A percentile compares a stretch with the other conserved stretches of the same genome.
phyloP scores from a whole-genome alignment of 1,140 invertebrate species.

The Polypedilum vanderplanki region DNA sequence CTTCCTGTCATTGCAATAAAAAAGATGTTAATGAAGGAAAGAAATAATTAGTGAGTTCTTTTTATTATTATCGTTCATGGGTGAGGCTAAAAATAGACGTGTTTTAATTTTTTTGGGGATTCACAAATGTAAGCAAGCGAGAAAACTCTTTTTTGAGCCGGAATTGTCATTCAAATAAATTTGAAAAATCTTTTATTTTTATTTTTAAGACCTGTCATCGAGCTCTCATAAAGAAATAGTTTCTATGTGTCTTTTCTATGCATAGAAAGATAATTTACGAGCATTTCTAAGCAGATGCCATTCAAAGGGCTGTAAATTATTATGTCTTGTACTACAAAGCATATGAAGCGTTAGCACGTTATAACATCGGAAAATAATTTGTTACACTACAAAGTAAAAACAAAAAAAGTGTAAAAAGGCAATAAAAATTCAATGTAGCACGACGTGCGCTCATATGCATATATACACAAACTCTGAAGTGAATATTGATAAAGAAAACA shows the following conservation, averaged over 20 bases:
- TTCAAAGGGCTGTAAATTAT: neutral
- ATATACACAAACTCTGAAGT: too few species aligned
- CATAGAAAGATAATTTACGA: constrained; percentile 1
- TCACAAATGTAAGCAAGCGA: too few species aligned
- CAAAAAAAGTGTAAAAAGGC: too few species aligned
- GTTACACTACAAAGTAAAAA: too few species aligned
- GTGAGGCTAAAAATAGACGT: neutral
- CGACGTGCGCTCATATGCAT: too few species aligned
- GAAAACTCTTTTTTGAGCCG: constrained; percentile 3
- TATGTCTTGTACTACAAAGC: neutral
- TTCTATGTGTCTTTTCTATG: neutral
- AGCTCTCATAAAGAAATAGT: neutral
- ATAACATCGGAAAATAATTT: too few species aligned
- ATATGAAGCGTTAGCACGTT: too few species aligned
- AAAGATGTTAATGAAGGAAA: constrained; percentile 8
- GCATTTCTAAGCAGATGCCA: neutral
- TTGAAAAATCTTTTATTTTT: neutral
- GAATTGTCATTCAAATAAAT: constrained; percentile 18
- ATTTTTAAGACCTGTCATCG: neutral
- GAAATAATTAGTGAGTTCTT: neutral
- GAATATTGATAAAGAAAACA: too few species aligned
- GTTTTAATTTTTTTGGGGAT: too few species aligned
- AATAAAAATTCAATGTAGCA: too few species aligned
- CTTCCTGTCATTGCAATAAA: neutral
- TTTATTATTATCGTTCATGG: neutral